Conservation (phyloP, 2,888 invertebrate genomes). For the Himalopsyche tibetana region DNA sequence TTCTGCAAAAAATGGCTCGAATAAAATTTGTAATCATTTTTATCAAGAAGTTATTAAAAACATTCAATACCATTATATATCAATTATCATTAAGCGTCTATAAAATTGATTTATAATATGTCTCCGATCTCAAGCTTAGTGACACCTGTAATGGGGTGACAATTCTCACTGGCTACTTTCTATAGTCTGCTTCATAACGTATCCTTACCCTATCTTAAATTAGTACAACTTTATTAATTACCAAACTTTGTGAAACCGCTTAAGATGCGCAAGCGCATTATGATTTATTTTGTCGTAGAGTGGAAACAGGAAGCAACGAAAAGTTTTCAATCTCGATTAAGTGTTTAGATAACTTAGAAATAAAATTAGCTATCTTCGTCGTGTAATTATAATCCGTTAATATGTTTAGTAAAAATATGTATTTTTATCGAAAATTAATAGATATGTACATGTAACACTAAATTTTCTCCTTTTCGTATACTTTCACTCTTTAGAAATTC, state of each 20-base stretch:
- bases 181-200: slow-evolving; percentile 8
- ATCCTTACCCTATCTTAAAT: slow-evolving; percentile 27
- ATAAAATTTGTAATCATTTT: no score
- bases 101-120: no score
- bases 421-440: no score
- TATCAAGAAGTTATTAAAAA: no score
- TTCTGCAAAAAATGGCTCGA: no score
- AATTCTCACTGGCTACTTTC: neutral
- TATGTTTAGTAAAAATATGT: no score
- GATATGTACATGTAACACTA: no score
- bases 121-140: neutral
- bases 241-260: slow-evolving; percentile 26
- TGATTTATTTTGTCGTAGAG: slow-evolving; percentile 22
- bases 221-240: slow-evolving; percentile 35
- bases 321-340: slow-evolving; percentile 32
- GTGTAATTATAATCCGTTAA: no score
- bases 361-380: neutral
- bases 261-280: slow-evolving; percentile 41
- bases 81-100: no score
- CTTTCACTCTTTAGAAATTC: no score
- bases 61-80: no score
- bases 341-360: slow-evolving; percentile 20
- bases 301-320: slow-evolving; percentile 1
- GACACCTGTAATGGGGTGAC: neutral
- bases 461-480: no score